Evolutionary conservation across 2,888 invertebrate species (phyloP).

Genomic region (Globia sparganii): DNA sequence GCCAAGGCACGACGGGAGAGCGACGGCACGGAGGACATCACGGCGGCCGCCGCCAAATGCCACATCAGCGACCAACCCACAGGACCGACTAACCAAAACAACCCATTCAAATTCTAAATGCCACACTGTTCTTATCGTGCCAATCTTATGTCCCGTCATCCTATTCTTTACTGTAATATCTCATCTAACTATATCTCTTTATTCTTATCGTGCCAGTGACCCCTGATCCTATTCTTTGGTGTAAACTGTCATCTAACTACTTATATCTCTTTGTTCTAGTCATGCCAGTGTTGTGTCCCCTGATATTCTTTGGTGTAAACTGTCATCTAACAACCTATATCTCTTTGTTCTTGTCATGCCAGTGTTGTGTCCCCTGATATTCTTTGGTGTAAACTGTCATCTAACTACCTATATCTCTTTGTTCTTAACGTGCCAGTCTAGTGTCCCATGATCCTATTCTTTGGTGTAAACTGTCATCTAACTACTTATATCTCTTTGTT

Average conservation of each 20-base stretch:
- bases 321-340: not conserved
- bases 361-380: not conserved
- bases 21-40: conserved; percentile 40
- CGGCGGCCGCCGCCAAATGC: conserved; percentile 35
- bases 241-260: not conserved
- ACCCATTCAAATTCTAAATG: conserved; percentile 14
- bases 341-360: not conserved
- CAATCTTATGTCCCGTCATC: not conserved
- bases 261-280: not conserved
- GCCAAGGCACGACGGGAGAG: conserved; percentile 40
- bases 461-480: not conserved
- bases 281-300: not conserved
- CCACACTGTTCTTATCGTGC: not conserved
- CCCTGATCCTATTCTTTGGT: not conserved
- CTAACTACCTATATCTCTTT: not conserved
- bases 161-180: not conserved
- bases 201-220: no score
- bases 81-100: not conserved
- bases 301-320: conserved; percentile 3
- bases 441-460: not conserved
- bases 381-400: not conserved
- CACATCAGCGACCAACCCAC: conserved; percentile 10
- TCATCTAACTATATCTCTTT: not conserved
- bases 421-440: not conserved
- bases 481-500: not conserved